phyloP scores from a whole-genome alignment of 2,888 invertebrate genomes.

The Eilema depressum region DNA sequence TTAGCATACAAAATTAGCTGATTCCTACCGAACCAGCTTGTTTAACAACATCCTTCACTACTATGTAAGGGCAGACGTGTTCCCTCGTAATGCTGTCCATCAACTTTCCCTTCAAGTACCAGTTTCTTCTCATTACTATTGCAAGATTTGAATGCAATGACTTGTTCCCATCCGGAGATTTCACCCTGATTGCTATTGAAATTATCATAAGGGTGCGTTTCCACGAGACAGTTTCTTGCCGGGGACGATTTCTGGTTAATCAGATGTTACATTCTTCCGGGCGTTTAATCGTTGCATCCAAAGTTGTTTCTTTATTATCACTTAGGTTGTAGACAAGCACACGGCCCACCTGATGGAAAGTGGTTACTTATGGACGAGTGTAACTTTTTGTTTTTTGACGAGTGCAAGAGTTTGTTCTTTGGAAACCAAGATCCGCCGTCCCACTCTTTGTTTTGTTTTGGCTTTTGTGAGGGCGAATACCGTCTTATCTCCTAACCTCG shows the following conservation, averaged over 20 bases:
- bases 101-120: constrained; percentile 2
- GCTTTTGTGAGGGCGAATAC: no score
- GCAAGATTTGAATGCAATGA: neutral
- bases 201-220: neutral
- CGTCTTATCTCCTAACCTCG: no score
- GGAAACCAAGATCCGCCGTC: no score
- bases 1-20: neutral
- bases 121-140: constrained; percentile 16
- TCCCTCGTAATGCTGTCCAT: neutral
- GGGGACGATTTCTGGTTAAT: neutral
- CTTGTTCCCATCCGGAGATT: constrained; percentile 5
- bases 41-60: neutral
- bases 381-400: no score
- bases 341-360: no score
- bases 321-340: no score
- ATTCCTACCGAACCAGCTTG: neutral
- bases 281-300: neutral
- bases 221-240: neutral
- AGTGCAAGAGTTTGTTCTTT: no score
- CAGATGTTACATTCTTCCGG: neutral
- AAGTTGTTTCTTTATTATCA: no score
- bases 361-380: no score
- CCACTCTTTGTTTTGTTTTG: no score
- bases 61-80: constrained; percentile 8
- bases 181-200: constrained; percentile 12